Base-by-base conservation (phyloP, 2,888 invertebrate species). In the Aspidiotus destructor region DNA sequence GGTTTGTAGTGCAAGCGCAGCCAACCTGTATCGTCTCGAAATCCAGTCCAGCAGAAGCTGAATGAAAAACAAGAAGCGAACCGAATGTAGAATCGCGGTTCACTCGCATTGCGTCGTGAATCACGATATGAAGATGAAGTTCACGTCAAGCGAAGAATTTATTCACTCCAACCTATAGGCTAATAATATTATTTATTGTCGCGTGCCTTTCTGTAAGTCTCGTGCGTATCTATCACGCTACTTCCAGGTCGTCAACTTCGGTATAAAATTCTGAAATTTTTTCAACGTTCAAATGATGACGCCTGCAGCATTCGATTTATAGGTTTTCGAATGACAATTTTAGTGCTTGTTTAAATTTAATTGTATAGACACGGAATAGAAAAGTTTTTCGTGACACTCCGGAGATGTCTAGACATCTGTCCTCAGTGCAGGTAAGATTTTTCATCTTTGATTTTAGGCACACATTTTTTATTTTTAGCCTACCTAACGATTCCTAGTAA, bases 61-160 rank as follows among this genome's bases (percentile, higher is more conserved):
- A 15, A 57, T 57, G 15, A 57, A 16, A 16, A 57, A 57, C 11
- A 1, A 15, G 10, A n/a, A 57, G 10, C 15, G 16, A 3, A 48
- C 48, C 48, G n/a, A 48, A 48, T 1, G 48, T n/a, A 48, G 48
- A 13, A 28, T 16, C n/a, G 57, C 57, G 16, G 57, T 17, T 57
- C 57, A 57, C n/a, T 57, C 57, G 16, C 57, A 57, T n/a, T 17
- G 6, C 57, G n/a, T 57, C 17, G 57, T 57, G 57, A n/a, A 57
- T 57, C 57, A 17, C 57, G 57, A 28, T 28, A 57, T 57, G 57
- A 57, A n/a, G 57, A 16, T 57, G 57, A 57, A 57, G 57, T 57
- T 57, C 57, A n/a, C 48, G n/a, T 48, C 48, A n/a, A 48, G n/a
- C n/a, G 48, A 48, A 48, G 48, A 48, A 48, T n/a, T 57, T 57